Conservation (phyloP, 2,797 vertebrate genomes). For the Lerista edwardsae region DNA sequence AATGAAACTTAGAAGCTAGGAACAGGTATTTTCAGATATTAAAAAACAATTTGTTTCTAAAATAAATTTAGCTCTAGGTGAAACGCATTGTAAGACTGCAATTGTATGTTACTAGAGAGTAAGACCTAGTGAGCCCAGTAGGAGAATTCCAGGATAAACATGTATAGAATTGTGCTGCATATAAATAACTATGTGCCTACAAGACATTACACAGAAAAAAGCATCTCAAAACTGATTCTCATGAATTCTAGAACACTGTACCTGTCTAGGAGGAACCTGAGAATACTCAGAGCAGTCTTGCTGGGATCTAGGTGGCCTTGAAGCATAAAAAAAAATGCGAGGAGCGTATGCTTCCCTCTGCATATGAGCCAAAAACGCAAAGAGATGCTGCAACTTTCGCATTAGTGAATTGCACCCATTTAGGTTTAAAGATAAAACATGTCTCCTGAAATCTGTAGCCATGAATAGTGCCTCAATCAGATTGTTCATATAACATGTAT, state of each 20-base stretch:
- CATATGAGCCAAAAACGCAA: constrained; percentile 96
- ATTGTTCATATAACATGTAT: constrained; percentile 99
- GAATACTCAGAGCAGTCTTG: constrained; percentile 98
- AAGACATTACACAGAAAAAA: too few species aligned
- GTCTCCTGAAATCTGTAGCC: constrained; percentile 97
- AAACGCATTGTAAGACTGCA: background rate
- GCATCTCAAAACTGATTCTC: too few species aligned
- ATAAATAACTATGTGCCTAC: too few species aligned
- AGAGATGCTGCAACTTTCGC: constrained; percentile 96
- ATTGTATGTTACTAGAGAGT: too few species aligned
- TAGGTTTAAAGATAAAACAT: constrained; percentile 91
- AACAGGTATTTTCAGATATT: too few species aligned
- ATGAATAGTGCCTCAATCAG: constrained; percentile 97
- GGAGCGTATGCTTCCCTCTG: constrained; percentile 97
- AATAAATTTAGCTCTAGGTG: background rate
- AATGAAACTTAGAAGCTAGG: too few species aligned
- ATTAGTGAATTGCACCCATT: constrained; percentile 91
- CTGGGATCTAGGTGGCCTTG: constrained; percentile 91
- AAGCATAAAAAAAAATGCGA: constrained; percentile 93
- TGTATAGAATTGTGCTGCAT: too few species aligned
- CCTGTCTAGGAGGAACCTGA: constrained; percentile 96
- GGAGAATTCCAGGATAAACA: too few species aligned
- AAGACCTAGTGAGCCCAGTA: too few species aligned
- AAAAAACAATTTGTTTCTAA: background rate
- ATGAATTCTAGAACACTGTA: constrained; percentile 64